Conservation (phyloP, 92 coral and sea anemone genomes). For the Bergia sp. region DNA sequence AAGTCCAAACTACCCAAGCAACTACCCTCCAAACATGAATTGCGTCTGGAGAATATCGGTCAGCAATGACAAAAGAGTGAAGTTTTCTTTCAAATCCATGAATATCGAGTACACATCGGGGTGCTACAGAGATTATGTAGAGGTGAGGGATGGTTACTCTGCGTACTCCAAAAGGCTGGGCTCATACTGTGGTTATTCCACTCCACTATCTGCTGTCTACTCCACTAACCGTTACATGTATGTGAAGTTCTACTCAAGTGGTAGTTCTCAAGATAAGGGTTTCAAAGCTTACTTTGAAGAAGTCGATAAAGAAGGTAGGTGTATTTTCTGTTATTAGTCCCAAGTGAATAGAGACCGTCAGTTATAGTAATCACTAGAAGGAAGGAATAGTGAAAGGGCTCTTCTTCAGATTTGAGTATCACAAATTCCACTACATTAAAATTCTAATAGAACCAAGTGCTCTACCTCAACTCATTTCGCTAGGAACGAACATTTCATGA, state of each 20-base stretch:
- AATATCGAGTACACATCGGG: background rate
- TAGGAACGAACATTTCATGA: too few relatives aligned
- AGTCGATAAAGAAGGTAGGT: slow-evolving; percentile 1
- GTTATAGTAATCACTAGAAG: background rate
- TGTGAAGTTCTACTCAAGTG: background rate
- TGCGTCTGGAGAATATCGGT: slow-evolving; percentile 16
- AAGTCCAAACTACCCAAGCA: slow-evolving; percentile 15
- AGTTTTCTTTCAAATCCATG: slow-evolving; percentile 3
- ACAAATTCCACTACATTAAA: too few relatives aligned
- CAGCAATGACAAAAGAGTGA: background rate
- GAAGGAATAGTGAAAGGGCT: too few relatives aligned
- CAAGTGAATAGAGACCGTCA: too few relatives aligned
- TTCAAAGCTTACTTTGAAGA: slow-evolving; percentile 12
- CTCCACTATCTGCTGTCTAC: background rate
- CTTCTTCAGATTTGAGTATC: too few relatives aligned
- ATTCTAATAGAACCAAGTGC: too few relatives aligned
- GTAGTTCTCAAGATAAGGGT: background rate
- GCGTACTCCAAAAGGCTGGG: background rate
- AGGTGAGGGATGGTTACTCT: slow-evolving; percentile 21
- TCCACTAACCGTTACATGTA: slow-evolving; percentile 12
- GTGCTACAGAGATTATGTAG: background rate
- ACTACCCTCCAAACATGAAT: slow-evolving; percentile 1
- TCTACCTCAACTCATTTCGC: too few relatives aligned
- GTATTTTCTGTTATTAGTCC: too few relatives aligned
- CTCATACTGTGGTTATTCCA: background rate